Base-by-base conservation (phyloP, 2,113 vertebrate genomes). In the Brienomyrus brachyistius region DNA sequence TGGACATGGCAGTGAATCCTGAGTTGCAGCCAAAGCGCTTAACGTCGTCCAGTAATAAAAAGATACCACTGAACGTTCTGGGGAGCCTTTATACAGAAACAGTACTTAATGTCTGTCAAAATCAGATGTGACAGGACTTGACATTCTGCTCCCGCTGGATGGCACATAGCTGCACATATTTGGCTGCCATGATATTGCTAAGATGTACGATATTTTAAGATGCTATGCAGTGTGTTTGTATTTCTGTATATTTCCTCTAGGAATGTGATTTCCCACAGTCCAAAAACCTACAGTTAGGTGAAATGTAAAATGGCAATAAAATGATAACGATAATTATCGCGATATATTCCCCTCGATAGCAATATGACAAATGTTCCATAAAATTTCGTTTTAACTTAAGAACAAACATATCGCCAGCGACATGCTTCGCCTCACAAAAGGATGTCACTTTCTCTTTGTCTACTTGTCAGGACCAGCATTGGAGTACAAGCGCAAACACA, bases 1-100 rank as follows among this genome's bases (percentile, higher is more conserved):
- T 54, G 52, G 17, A 54, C 94, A 94, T 94, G 94, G 93, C 91
- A 82, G 51, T 31, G 94, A 94, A 93, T 91, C 31, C 52, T 88
- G 91, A 95, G 92, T 27, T 23, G 62, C 62, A 23, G n/a, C 62
- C 59, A 66, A 23, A 66, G 62, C 62, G 27, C n/a, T 27, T 66
- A n/a, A 66, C 23, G 6, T n/a, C 91, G 91, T 83, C 50, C 88
- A 43, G 86, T 84, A 51, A 93, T 91, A 93, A 93, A 88, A 45
- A 52, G 70, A 5, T 6, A 15, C 90, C 92, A 93, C 94, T 94
- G 83, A 59, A 91, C 87, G 92, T 91, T 91, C n/a, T 54, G 45
- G 80, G 86, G 91, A 93, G 27, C 80, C 54, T 88, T 87, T 77
- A 86, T 77, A 88, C 59, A 43, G 31, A 77, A 40, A 10, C 59